Evolutionary conservation across 2,888 invertebrate species (phyloP).

Genomic region (Sinodicranocentrus sp.): DNA sequence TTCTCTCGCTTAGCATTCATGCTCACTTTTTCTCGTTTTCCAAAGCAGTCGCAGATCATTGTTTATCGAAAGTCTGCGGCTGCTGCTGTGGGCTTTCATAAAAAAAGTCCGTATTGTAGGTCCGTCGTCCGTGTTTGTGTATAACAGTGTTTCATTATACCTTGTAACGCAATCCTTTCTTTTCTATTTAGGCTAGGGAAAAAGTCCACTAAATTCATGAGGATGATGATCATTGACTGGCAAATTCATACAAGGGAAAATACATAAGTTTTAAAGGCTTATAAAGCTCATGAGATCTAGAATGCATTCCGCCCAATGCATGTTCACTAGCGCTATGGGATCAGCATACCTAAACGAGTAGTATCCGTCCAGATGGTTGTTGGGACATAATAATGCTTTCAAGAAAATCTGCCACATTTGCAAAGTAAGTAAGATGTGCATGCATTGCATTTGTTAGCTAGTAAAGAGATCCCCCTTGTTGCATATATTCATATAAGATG

Average conservation of each 20-base stretch:
- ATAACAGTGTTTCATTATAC: constrained; percentile 34
- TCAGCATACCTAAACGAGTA: constrained; percentile 5
- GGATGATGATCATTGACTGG: constrained; percentile 6
- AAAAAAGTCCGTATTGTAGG: not conserved
- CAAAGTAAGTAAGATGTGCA: constrained; percentile 40
- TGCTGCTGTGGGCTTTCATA: constrained; percentile 19
- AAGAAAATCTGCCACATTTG: constrained; percentile 60
- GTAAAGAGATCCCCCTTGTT: not conserved
- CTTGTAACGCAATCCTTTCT: constrained; percentile 41
- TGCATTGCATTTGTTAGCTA: constrained; percentile 42
- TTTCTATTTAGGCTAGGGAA: constrained; percentile 44
- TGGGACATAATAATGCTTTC: constrained; percentile 32
- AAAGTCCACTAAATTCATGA: constrained; percentile 47
- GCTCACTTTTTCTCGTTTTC: constrained; percentile 6
- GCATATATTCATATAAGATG: not conserved
- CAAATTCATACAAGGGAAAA: constrained; percentile 5
- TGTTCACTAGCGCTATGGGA: not conserved
- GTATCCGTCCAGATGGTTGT: constrained; percentile 34
- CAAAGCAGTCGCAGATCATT: constrained; percentile 19
- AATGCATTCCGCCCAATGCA: constrained; percentile 22
- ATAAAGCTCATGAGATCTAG: constrained; percentile 1
- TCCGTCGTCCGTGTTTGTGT: constrained; percentile 13
- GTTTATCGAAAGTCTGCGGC: constrained; percentile 31
- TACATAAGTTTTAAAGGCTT: not conserved
- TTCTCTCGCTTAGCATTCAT: not conserved